phyloP scores from a whole-genome alignment of 2,797 vertebrate genomes.

The Aeoliscus strigatus region DNA sequence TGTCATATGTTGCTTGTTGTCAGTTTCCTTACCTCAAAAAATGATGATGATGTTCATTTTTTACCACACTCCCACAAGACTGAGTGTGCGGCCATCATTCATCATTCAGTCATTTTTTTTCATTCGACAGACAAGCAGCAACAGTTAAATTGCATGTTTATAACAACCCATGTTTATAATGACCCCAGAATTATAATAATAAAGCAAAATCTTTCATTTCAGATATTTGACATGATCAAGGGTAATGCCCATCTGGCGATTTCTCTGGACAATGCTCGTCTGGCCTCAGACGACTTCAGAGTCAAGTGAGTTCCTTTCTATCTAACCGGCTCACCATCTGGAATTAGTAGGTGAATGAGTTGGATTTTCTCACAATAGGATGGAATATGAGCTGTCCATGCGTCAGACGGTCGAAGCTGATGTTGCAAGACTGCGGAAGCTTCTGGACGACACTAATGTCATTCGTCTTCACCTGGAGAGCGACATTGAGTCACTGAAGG shows the following conservation, averaged over 20 bases:
- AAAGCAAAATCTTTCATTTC: background rate
- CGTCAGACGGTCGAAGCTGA: conserved; percentile 77
- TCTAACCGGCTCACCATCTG: background rate
- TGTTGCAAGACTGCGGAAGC: conserved; percentile 68
- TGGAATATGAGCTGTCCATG: conserved; percentile 77
- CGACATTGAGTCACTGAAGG: conserved; percentile 78
- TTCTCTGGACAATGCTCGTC: conserved; percentile 75
- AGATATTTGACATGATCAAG: conserved; percentile 72
- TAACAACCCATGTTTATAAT: no score
- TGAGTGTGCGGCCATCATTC: no score
- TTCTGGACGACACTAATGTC: conserved; percentile 82
- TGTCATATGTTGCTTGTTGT: no score
- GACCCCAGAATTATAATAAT: no score
- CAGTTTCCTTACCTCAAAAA: no score
- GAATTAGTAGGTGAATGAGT: no score
- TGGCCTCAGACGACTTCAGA: conserved; percentile 81
- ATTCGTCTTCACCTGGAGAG: conserved; percentile 76
- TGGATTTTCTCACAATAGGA: conserved; percentile 55
- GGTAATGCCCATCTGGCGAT: conserved; percentile 72
- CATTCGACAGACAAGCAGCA: no score
- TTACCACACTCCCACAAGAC: no score
- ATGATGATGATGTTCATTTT: no score
- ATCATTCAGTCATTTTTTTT: no score
- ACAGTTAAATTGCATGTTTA: no score
- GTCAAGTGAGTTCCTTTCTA: conserved; percentile 74